Evolutionary conservation across 1,140 invertebrate species (phyloP), one percentile per base, ranked within the genome.

Genomic region (Drosophila grimshawi): DNA sequence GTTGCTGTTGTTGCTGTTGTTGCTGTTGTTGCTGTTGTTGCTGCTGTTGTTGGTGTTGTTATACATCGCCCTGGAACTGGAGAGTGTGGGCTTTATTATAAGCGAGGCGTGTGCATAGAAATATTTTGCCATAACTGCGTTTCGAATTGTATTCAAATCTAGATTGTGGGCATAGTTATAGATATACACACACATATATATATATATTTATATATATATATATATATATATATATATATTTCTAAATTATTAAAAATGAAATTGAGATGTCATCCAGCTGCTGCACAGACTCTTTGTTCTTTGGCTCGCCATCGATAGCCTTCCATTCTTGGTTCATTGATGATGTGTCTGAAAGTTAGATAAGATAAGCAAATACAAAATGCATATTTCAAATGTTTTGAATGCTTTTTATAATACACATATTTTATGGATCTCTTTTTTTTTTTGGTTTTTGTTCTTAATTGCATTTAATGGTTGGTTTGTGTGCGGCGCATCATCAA

Each of bases 81-180:
- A 35, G 43, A 37, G 33, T 45, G 60, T 57, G 49, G 61, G 52
- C 62, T 65, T 35, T 37, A 29, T 43, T 55, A 10, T 55, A 11
- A 48, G 27, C n/a, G 39, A 53, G 41, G 35, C 52, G 62, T 72
- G 69, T 66, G 69, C 62, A 29, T 52, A 45, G 62, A 72, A 72
- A 66, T 66, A 72, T 59, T 46, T 43, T 33, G 8, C 11, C 7
- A 30, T 59, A 32, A 37, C 53, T 37, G 33, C 27, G 11, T 55
- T 55, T 55, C 30, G 46, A 29, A 56, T 33, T 48, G 51, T 19
- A 19, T 19, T 19, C 19, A 19, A 19, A 19, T 19, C 19, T 19
- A 19, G 19, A 19, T 19, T 19, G 19, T 19, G 19, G 19, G 19
- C 19, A 19, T 19, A 19, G 19, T 19, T 19, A 19, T 19, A 19